Evolutionary conservation across 2,888 invertebrate genomes (phyloP).

Genomic region (Melangyna quadrimaculata): DNA sequence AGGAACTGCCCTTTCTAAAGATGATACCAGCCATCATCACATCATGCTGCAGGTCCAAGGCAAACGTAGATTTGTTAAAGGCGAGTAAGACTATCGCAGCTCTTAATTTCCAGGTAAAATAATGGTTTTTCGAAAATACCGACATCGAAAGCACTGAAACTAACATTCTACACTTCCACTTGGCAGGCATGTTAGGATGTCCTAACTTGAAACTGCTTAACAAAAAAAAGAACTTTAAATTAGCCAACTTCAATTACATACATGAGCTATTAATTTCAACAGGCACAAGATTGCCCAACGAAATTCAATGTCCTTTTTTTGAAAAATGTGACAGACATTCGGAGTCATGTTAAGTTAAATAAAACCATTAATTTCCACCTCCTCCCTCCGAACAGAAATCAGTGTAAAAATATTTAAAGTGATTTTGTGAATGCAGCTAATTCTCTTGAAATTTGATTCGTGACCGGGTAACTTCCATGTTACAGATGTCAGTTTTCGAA

Average conservation of each 20-base stretch:
- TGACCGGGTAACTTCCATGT: no score
- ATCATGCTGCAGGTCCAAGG: neutral
- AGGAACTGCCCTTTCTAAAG: slow-evolving; percentile 1
- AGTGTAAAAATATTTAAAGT: no score
- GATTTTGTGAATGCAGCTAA: no score
- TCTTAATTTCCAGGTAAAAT: slow-evolving; percentile 42
- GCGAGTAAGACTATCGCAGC: slow-evolving; percentile 39
- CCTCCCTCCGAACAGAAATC: no score
- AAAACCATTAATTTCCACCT: neutral
- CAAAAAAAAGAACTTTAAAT: slow-evolving; percentile 63
- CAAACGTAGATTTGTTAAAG: slow-evolving; percentile 25
- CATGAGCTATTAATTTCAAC: slow-evolving; percentile 61
- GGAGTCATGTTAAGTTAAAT: slow-evolving; percentile 21
- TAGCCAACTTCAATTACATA: slow-evolving; percentile 71
- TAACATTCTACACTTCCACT: neutral
- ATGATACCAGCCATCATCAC: slow-evolving; percentile 14
- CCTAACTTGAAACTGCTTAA: slow-evolving; percentile 9
- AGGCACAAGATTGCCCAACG: slow-evolving; percentile 63
- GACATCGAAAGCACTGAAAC: neutral
- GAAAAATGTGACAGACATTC: slow-evolving; percentile 16
- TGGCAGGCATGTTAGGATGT: slow-evolving; percentile 33
- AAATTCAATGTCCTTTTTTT: slow-evolving; percentile 44
- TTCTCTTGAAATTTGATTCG: no score
- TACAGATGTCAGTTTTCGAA: no score
- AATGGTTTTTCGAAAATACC: slow-evolving; percentile 42